Base-by-base conservation (phyloP, 2,797 vertebrate species). In the Sebastes iracundus region DNA sequence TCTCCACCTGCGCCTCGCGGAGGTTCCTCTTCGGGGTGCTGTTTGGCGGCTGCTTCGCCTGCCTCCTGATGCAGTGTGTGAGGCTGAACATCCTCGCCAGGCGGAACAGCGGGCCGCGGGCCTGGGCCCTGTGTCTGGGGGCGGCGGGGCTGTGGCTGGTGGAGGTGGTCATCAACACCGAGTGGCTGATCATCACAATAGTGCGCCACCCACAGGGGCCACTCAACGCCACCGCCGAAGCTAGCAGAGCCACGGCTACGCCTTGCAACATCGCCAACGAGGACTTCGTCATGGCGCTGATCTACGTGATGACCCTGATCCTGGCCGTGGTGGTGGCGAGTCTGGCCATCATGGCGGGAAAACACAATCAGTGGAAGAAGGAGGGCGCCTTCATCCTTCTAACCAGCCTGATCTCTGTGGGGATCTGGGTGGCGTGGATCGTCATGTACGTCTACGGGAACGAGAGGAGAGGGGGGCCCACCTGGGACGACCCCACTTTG, bases 161-260 rank as follows among this genome's bases (percentile, higher is more conserved):
- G 74, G 97, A 99, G 92, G 97, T 96, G 62, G 93, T 99, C 90
- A 97, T 99, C 93, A 99, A 99, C 72, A 82, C 96, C 0, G 98
- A 99, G 92, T 99, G 98, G 98, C 93, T 99, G 42, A 95, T 99
- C 82, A 97, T 99, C 92, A 99, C 98, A 0, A 86, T 98, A 53
- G 97, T 95, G 0, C 95, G 95, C 10, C 89, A 30, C 1, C 91
- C 91, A 0, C 69, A 10, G 13, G 12, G 1, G 11, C 79, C 59
- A 0, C 61, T 4, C 32, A 89, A 77, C 0, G 2, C 13, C 70
- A 88, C 89, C 0, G 74, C 20, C 1, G 55, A 4, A 5, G 1
- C 2, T 0, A 18, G 10, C 66, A 9, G 6, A 4, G 84, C 68
- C 11, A 13, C 35, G 0, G 78, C 76, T 0, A 28, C 13, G 1